Evolutionary conservation across 2,113 vertebrate species (phyloP), one percentile per base, ranked within the genome.

Genomic region (Periophthalmus modestus): DNA sequence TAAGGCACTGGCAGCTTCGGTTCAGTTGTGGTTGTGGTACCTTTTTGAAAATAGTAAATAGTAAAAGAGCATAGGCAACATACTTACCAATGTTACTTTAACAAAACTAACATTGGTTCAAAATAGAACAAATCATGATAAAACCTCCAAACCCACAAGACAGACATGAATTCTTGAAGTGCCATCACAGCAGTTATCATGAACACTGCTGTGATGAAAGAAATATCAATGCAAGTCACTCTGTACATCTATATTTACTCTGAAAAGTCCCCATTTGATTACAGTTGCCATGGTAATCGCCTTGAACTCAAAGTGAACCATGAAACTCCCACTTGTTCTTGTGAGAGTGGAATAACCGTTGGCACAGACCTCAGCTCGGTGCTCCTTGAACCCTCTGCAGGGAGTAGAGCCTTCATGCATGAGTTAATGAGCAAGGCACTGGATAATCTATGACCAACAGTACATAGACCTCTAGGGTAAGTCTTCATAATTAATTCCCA

Each of bases 381-480:
- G 33, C 33, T 19, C 10, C 15, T 19, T 14, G 28, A 36, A 63
- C 9, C 23, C 15, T 18, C 61, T 39, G 62, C 62, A 65, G 62
- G 33, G 62, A 65, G 34, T n/a, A 39, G 62, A 65, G 33, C 61
- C 36, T 43, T 19, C 34, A 39, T 34, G 18, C 62, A 7, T 16
- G 58, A 19, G 21, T 24, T 68, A 65, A 78, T 69, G 46, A 75
- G 79, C 83, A 28, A 34, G 50, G 33, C 23, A 19, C 21, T 28
- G 57, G 19, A 69, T 14, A 68, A 61, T 54, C 18, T n/a, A 19
- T n/a, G 52, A n/a, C 52, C 52, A 54, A 18, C 3, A 54, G 52
- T n/a, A 52, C 50, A 52, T 19, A 18, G 15, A 52, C 50, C 50
- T 18, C 50, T 52, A 52, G 50, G 4, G 16, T 54, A 54, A n/a